These are phyloP conservation scores for Orchesella cincta DNA, from an alignment of 1,140 invertebrate species.

Conservation along the genomic window DNA sequence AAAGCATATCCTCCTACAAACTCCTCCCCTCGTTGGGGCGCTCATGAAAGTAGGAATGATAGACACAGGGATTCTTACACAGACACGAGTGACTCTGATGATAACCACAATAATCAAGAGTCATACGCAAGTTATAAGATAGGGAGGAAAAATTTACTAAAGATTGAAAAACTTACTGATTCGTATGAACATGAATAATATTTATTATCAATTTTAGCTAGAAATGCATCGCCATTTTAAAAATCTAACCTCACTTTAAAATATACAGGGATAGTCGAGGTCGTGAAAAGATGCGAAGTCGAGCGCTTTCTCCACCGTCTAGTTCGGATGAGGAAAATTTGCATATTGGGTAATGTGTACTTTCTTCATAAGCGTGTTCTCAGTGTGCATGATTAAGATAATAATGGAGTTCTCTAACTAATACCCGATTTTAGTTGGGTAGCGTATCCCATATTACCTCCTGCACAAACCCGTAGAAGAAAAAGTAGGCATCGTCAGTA, in stretches of 20 bases:
- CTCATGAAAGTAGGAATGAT: no score
- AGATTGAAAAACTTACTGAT: conserved; percentile 4
- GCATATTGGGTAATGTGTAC: conserved; percentile 16
- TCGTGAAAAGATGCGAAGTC: not conserved
- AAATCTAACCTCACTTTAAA: no score
- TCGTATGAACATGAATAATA: not conserved
- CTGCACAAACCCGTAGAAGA: no score
- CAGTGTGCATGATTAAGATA: no score
- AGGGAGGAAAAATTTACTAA: not conserved
- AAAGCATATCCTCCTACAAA: no score
- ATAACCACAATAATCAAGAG: not conserved
- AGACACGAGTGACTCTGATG: no score
- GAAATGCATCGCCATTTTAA: no score
- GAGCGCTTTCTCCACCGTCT: not conserved
- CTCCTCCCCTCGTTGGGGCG: no score
- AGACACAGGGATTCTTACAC: no score
- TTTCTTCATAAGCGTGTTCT: not conserved
- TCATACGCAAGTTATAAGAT: not conserved
- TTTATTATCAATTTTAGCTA: no score
- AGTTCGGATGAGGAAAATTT: conserved; percentile 19
- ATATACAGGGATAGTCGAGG: not conserved
- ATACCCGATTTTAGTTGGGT: not conserved
- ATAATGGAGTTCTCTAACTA: no score
- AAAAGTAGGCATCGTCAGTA: no score
- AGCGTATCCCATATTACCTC: not conserved